Conservation (phyloP, 2,888 invertebrate genomes). For the Drosophila tripunctata region DNA sequence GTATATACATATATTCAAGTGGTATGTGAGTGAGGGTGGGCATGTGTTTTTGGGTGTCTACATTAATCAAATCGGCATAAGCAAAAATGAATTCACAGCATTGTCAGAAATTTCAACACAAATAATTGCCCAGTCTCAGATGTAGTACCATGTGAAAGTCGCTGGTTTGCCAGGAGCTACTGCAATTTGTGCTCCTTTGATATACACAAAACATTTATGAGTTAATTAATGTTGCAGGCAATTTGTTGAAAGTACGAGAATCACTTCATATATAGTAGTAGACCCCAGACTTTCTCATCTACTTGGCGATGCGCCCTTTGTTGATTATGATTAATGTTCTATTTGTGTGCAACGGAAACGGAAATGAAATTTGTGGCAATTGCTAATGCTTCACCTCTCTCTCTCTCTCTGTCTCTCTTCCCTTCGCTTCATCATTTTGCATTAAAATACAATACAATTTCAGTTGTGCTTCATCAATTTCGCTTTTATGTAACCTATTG, state of each 20-base stretch:
- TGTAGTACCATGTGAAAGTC: conserved; percentile 10
- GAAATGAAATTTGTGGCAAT: conserved; percentile 50
- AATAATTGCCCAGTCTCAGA: conserved; percentile 40
- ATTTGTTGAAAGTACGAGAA: conserved; percentile 11
- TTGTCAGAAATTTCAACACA: conserved; percentile 42
- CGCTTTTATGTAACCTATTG: conserved; percentile 31
- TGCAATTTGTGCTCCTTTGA: conserved; percentile 66
- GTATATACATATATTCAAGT: conserved; percentile 60
- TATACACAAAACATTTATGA: conserved; percentile 77
- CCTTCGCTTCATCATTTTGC: neutral
- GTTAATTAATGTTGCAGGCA: conserved; percentile 70
- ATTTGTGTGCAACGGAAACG: conserved; percentile 43
- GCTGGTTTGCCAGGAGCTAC: conserved; percentile 31
- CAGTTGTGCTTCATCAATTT: conserved; percentile 40
- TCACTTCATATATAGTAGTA: conserved; percentile 1
- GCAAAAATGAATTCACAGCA: conserved; percentile 13
- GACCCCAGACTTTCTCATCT: neutral
- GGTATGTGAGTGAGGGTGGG: conserved; percentile 18
- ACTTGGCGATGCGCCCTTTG: conserved; percentile 35
- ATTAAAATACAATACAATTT: conserved; percentile 52
- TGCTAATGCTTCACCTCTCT: neutral
- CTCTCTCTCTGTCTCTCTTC: neutral
- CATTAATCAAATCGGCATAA: conserved; percentile 66
- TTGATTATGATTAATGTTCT: conserved; percentile 67
- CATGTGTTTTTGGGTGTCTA: conserved; percentile 17